Percentiles rank a stretch among this genome's conserved stretches.
phyloP scores from a whole-genome alignment of 1,140 invertebrate genomes.

The Magallana angulata region DNA sequence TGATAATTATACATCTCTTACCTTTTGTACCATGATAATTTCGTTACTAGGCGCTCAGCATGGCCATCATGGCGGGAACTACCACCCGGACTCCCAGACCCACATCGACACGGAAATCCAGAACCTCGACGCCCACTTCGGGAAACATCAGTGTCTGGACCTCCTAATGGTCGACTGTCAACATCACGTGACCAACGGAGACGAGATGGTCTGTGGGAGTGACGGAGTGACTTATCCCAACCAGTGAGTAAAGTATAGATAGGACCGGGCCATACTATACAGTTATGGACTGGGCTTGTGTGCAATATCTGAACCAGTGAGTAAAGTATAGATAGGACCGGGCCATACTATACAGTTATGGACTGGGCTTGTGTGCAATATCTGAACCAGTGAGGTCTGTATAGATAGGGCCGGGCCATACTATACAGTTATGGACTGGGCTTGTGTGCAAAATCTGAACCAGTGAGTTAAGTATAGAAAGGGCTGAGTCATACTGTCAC shows the following conservation, averaged over 20 bases:
- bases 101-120: constrained; percentile 1
- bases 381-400: too few relatives aligned
- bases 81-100: neutral
- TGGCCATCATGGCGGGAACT: neutral
- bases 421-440: too few relatives aligned
- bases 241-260: neutral
- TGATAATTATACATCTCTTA: neutral
- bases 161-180: constrained; percentile 18
- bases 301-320: neutral
- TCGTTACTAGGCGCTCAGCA: constrained; percentile 1
- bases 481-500: neutral
- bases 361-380: too few relatives aligned
- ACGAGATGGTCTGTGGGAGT: constrained; percentile 36
- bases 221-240: neutral
- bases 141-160: constrained; percentile 35
- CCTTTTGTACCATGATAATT: neutral
- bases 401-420: too few relatives aligned
- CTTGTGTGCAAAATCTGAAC: neutral
- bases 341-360: neutral
- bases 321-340: neutral
- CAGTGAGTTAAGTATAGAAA: neutral
- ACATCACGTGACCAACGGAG: neutral
- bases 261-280: neutral
- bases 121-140: constrained; percentile 1
- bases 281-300: too few relatives aligned